Conservation (phyloP, 1,140 invertebrate genomes). For the Frieseomelitta varia region DNA sequence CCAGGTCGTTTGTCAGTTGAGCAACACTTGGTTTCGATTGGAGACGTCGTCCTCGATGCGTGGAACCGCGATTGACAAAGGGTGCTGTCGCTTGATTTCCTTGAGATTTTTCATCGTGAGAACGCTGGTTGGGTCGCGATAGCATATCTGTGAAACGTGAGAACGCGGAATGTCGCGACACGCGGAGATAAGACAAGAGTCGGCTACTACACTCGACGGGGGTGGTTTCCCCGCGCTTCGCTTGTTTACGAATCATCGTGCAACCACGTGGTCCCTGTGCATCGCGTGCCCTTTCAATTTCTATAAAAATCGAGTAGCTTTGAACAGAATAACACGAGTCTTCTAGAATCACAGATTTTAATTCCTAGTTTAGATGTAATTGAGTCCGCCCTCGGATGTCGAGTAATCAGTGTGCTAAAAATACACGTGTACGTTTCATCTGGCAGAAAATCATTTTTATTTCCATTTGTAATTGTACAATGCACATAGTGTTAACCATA, state of each 20-base stretch:
- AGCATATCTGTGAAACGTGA: constrained; percentile 55
- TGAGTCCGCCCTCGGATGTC: too few species aligned
- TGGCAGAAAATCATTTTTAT: background rate
- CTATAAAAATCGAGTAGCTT: background rate
- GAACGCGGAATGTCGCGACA: constrained; percentile 44
- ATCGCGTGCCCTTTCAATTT: background rate
- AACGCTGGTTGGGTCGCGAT: constrained; percentile 31
- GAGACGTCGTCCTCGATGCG: background rate
- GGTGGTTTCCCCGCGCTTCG: constrained; percentile 23
- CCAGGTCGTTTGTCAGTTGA: background rate
- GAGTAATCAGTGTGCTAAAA: too few species aligned
- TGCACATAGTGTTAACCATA: too few species aligned
- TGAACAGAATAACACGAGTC: background rate
- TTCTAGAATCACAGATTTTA: background rate
- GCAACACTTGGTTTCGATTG: background rate
- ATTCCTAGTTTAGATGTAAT: background rate
- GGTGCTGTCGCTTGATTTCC: background rate
- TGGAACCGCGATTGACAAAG: background rate
- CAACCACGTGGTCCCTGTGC: constrained; percentile 24
- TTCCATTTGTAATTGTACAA: background rate
- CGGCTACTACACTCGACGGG: constrained; percentile 30
- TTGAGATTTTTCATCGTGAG: constrained; percentile 40
- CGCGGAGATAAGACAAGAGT: constrained; percentile 59
- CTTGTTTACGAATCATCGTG: constrained; percentile 52
- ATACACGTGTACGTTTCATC: background rate